Evolutionary conservation across 2,888 invertebrate species (phyloP), one percentile per base, ranked within the genome.

Genomic region (Pharmacophagus antenor): DNA sequence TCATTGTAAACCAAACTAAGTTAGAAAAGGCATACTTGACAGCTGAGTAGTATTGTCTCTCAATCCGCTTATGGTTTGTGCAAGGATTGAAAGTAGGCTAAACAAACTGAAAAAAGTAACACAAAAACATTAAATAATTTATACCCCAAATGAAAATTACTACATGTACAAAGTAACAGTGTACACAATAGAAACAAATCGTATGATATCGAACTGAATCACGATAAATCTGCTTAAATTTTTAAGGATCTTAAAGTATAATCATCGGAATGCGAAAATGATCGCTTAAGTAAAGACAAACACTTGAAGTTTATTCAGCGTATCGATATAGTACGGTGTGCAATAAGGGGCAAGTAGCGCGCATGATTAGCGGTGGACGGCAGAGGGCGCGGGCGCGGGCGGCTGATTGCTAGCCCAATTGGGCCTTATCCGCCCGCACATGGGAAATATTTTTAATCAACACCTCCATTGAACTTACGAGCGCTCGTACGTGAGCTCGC

Each of bases 401-500:
- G 82, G 85, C 83, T 89, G 89, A 91, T 89, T 91, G 90, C 88
- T 80, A 78, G 87, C 85, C 88, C 91, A 90, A 91, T 91, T 90
- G 91, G 87, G 88, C 88, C 87, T 88, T 89, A 88, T 86, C 89
- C 89, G 84, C 87, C 85, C 91, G 88, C 91, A 88, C 89, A 90
- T 90, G 91, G 91, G 91, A 90, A 91, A 91, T 91, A 91, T 91
- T 91, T 91, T 91, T 91, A 91, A 91, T 91, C 91, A 91, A 91
- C 91, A 91, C 91, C 90, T 90, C 90, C 91, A 91, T 91, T 91
- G 89, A 91, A 91, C 91, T 91, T 91, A 90, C 91, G 90, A 90
- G 90, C 88, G 87, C 85, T 84, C 84, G 88, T 89, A 89, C 88
- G 90, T 89, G 90, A 88, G 88, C 87, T 81, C 78, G 71, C 69